Conservation (phyloP, 2,888 invertebrate species). For the Eucriotettix oculatus region DNA sequence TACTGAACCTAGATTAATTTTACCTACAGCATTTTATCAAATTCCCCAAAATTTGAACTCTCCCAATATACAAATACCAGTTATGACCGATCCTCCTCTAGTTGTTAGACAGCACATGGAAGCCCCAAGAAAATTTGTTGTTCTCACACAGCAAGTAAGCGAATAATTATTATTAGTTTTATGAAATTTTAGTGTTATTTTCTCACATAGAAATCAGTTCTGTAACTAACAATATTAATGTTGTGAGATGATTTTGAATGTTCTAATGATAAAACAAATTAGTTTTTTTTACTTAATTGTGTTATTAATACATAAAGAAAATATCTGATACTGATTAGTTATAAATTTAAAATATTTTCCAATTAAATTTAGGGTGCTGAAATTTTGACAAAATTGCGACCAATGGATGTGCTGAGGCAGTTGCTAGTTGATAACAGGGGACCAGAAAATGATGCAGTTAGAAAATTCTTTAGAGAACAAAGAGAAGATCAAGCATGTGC, state of each 20-base stretch:
- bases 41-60: conserved; percentile 8
- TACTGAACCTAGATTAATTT: conserved; percentile 19
- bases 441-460: conserved; percentile 69
- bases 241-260: too few species aligned
- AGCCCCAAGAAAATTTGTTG: conserved; percentile 58
- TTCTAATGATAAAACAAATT: too few species aligned
- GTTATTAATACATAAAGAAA: too few species aligned
- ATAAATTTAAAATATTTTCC: not conserved
- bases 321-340: too few species aligned
- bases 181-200: too few species aligned
- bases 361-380: conserved; percentile 45
- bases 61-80: not conserved
- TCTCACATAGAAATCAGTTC: too few species aligned
- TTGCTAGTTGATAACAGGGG: conserved; percentile 68
- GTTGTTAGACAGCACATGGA: conserved; percentile 56
- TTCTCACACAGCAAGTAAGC: conserved; percentile 64
- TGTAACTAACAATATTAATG: too few species aligned
- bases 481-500: conserved; percentile 79
- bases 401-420: conserved; percentile 73
- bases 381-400: conserved; percentile 65
- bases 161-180: not conserved
- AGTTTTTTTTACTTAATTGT: too few species aligned
- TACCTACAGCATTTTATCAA: not conserved
- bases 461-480: conserved; percentile 70
- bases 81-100: conserved; percentile 38